A percentile compares a stretch with the other conserved stretches of the same genome.
These are phyloP conservation scores for Oxyura jamaicensis DNA, from an alignment of 2,113 vertebrate genomes.

Conservation along the genomic window DNA sequence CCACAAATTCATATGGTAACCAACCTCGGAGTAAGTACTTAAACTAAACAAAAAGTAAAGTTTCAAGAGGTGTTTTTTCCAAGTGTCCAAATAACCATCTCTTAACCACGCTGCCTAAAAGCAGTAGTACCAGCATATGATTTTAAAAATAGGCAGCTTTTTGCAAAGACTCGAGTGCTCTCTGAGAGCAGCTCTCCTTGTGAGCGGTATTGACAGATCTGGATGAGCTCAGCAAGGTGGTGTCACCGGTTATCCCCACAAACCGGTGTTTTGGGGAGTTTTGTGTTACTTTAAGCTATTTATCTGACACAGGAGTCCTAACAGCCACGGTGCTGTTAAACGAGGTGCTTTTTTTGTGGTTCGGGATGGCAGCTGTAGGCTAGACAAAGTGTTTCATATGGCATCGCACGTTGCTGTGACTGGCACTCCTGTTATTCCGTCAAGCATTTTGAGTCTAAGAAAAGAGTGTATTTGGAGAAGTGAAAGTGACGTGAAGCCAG, in stretches of 20 bases:
- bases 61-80: neutral
- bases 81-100: neutral
- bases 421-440: neutral
- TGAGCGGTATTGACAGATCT: neutral
- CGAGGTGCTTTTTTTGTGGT: neutral
- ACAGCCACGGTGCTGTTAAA: neutral
- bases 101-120: neutral
- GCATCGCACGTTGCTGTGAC: neutral
- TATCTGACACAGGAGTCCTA: neutral
- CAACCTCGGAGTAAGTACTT: neutral
- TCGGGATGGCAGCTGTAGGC: neutral
- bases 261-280: neutral
- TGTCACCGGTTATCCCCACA: neutral
- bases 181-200: accelerated
- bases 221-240: neutral
- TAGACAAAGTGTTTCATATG: neutral
- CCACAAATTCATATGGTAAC: neutral
- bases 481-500: neutral
- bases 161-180: neutral
- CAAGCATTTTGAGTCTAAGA: neutral
- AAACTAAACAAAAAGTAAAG: neutral
- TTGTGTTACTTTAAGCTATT: neutral
- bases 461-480: neutral
- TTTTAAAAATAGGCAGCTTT: neutral
- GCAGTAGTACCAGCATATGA: accelerated